These are phyloP conservation scores for Drosophila triauraria DNA, from an alignment of 1,140 invertebrate species.

Conservation along the genomic window DNA sequence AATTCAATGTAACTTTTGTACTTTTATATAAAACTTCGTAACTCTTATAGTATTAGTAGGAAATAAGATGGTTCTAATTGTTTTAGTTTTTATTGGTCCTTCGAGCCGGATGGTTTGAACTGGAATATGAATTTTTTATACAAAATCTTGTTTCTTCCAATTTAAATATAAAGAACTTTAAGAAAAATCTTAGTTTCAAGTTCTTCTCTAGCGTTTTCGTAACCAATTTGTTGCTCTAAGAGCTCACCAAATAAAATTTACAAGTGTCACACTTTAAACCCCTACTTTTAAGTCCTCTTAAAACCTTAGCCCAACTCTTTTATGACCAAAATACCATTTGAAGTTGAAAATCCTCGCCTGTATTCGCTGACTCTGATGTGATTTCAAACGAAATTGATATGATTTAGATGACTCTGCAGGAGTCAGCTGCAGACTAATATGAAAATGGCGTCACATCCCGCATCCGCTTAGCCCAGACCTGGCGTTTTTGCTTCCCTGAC, in stretches of 20 bases:
- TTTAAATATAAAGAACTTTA: too few relatives aligned
- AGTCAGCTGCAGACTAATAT: conserved; percentile 31
- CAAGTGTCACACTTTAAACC: too few relatives aligned
- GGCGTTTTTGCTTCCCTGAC: conserved; percentile 45
- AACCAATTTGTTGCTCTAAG: background rate
- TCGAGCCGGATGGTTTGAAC: too few relatives aligned
- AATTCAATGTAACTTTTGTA: background rate
- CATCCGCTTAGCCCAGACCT: conserved; percentile 16
- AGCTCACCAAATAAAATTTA: background rate
- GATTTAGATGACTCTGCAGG: conserved; percentile 4
- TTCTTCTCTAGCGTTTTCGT: background rate
- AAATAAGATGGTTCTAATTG: too few relatives aligned
- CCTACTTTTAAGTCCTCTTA: background rate
- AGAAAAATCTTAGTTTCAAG: too few relatives aligned
- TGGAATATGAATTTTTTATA: background rate
- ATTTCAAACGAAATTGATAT: conserved; percentile 29
- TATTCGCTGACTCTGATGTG: background rate
- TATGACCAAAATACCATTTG: background rate
- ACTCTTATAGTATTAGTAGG: too few relatives aligned
- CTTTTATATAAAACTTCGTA: background rate
- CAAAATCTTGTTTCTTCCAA: background rate
- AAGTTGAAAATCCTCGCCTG: background rate
- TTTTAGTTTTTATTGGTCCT: too few relatives aligned
- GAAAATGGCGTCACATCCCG: conserved; percentile 70
- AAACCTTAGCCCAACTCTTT: background rate